Base-by-base conservation (phyloP, 2,797 vertebrate species). In the Enteromius anoplus region DNA sequence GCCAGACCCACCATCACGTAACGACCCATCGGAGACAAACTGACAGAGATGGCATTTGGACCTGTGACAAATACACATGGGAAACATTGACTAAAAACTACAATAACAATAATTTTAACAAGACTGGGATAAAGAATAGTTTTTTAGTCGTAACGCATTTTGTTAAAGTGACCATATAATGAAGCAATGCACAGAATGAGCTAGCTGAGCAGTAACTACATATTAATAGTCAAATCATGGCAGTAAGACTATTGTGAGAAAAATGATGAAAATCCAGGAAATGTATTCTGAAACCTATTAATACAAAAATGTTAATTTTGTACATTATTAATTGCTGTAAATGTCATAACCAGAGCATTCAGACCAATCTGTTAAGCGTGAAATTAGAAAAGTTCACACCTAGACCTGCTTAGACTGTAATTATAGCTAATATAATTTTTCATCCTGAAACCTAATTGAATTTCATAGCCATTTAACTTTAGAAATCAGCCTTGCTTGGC, bases 1-100 rank as follows among this genome's bases (percentile, higher is more conserved):
- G 97, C 98, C 92, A 99, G 90, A 58, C 98, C 98, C 68, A 99
- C 98, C 97, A 99, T 98, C 34, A 99, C 97, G 0, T 98, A 99
- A 69, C 96, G 96, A 88, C 98, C 97, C 97, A 99, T 97, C 0
- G 98, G 98, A 79, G 98, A 99, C 87, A 99, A 88, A 90, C 97
- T 99, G 80, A 99, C 98, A 0, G 98, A 99, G 92, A 99, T 99
- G 47, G 98, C 98, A 68, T 99, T 99, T 5, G 97, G 98, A 92
- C 98, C 98, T 99, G 77, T 62, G 73, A 70, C 26, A 62, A 83
- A 83, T 4, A 49, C 23, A 66, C 58, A 34, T 21, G 29, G 29
- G 2, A 49, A 17, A 66, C 29, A 17, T 6, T 5, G 14, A 76
- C 9, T 45, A 15, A 49, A 34, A 49, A 47, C 5, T 47, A 29